Evolutionary conservation across 2,797 vertebrate genomes (phyloP).

Genomic region (Tangara arthus): DNA sequence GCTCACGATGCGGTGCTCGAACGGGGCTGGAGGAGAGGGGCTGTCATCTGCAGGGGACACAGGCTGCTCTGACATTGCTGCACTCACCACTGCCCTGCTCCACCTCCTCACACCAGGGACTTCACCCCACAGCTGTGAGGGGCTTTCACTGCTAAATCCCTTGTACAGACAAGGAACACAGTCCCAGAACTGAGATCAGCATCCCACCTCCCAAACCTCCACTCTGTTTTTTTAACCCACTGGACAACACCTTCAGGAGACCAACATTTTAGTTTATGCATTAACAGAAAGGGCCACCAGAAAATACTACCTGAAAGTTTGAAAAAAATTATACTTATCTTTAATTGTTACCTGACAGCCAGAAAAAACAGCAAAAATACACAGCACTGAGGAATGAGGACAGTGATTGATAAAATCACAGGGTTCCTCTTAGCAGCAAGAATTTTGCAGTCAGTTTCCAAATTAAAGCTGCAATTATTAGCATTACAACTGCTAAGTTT

Average conservation of each 20-base stretch:
- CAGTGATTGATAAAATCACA: neutral
- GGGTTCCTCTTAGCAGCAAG: neutral
- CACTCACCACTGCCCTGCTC: neutral
- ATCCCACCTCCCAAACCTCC: neutral
- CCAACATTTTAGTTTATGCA: neutral
- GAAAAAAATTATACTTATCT: neutral
- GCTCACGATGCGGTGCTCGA: slow-evolving; percentile 83
- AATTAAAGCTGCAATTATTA: neutral
- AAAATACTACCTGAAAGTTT: neutral
- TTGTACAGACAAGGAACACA: neutral
- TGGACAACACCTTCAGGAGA: neutral
- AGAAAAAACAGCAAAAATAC: neutral
- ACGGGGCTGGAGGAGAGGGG: slow-evolving; percentile 83
- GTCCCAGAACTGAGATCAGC: neutral
- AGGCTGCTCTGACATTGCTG: neutral
- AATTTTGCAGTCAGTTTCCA: neutral
- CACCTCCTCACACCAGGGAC: fast-evolving
- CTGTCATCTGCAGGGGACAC: slow-evolving; percentile 78
- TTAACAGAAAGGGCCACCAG: neutral
- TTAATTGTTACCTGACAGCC: neutral
- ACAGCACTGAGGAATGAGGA: neutral
- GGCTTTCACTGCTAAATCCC: neutral
- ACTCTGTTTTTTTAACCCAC: neutral
- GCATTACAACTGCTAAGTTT: neutral
- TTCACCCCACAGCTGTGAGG: neutral